Evolutionary conservation across 2,888 invertebrate species (phyloP), one percentile per base, ranked within the genome.

Genomic region (Punctoribates punctum): DNA sequence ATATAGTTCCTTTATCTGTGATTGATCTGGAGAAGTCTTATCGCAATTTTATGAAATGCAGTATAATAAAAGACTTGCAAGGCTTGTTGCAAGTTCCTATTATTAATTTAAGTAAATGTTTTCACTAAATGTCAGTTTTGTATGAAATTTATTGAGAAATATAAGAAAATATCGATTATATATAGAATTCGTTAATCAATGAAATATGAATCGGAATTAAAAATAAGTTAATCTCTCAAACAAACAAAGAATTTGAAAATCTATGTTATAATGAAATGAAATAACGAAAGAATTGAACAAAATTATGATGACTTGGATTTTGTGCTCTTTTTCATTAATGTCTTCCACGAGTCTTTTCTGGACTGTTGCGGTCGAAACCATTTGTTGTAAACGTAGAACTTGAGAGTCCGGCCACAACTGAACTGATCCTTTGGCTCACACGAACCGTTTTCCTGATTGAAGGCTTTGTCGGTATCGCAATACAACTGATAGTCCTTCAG

Each of bases 391-490:
- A 72, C 25, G 67, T 73, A 77, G 54, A 62, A 76, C 23, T 75
- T 54, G 17, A 73, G 62, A 48, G 34, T 67, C 38, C 34, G 42
- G 3, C 17, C 11, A 34, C 80, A 80, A 9, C 60, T 73, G 60
- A 78, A 77, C 13, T 75, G 74, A 11, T 62, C 77, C 9, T 51
- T 11, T 54, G 75, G 38, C 34, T 78, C 46, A 27, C 80, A 80
- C 6, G 57, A 72, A 73, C 78, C 77, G 46, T 75, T 78, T 74
- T 78, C 73, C 73, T 80, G 80, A 62, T 79, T 78, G 74, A 79
- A 80, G 25, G 73, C 78, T 29, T 77, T 77, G 17, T 79, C 78
- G n/a, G 77, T 73, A 17, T 77, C 79, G 76, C 80, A 80, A 51
- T 48, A 77, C 20, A 80, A 76, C 73, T 78, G 79, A 74, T 80